Evolutionary conservation across 2,888 invertebrate genomes (phyloP).

Genomic region (Dichetophora obliterata): DNA sequence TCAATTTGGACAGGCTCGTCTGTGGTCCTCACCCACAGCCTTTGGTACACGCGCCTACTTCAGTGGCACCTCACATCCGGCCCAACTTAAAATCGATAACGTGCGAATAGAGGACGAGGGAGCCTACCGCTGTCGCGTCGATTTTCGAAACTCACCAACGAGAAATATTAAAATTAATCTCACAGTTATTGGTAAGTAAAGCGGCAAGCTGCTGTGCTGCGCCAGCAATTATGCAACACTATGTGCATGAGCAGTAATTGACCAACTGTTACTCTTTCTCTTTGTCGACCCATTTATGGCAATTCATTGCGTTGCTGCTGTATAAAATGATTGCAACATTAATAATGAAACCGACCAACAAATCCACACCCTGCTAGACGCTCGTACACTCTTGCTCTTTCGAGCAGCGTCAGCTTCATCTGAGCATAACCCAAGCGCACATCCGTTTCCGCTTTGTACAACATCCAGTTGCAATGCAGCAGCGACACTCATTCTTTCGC

Average conservation of each 20-base stretch:
- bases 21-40: slow-evolving; percentile 84
- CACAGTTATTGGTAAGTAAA: slow-evolving; percentile 79
- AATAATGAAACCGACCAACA: slow-evolving; percentile 26
- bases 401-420: background rate
- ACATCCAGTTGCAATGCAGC: slow-evolving; percentile 11
- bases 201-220: background rate
- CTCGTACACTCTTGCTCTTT: background rate
- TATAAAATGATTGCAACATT: slow-evolving; percentile 33
- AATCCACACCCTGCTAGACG: background rate
- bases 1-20: slow-evolving; percentile 79
- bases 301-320: background rate
- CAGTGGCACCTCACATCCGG: slow-evolving; percentile 83
- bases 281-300: slow-evolving; percentile 5
- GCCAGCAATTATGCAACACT: slow-evolving; percentile 29
- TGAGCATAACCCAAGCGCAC: slow-evolving; percentile 3
- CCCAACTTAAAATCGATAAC: slow-evolving; percentile 79
- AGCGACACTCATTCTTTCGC: slow-evolving; percentile 40
- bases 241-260: slow-evolving; percentile 1
- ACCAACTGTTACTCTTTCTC: slow-evolving; percentile 27
- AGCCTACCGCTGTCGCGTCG: slow-evolving; percentile 80
- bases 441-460: slow-evolving; percentile 28
- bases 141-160: slow-evolving; percentile 81
- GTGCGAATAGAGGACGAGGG: slow-evolving; percentile 77
- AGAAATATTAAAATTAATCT: slow-evolving; percentile 81
- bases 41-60: slow-evolving; percentile 88